Conservation (phyloP, 35 echinoderm and acorn worm species). For the Stichopus chloronotus region DNA sequence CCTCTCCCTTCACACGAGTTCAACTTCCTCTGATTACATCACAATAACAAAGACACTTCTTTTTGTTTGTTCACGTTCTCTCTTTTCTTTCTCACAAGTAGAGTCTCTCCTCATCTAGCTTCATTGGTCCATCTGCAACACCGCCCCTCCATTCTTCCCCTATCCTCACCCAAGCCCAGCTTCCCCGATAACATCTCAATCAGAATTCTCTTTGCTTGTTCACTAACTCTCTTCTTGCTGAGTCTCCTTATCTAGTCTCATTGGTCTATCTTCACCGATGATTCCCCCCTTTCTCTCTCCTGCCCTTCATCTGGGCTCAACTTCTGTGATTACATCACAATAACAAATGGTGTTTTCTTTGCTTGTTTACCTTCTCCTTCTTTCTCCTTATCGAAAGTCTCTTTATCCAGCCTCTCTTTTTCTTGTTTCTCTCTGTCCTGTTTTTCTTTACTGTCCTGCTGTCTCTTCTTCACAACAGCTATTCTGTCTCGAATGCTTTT, state of each 20-base stretch:
- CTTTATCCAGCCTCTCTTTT: slow-evolving; percentile 78
- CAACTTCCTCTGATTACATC: neutral
- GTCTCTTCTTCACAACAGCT: slow-evolving; percentile 66
- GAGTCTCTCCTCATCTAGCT: neutral
- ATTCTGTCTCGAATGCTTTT: slow-evolving; percentile 89
- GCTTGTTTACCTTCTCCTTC: slow-evolving; percentile 46
- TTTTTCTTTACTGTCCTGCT: slow-evolving; percentile 67
- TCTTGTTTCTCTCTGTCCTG: slow-evolving; percentile 75
- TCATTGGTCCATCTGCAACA: too few relatives aligned
- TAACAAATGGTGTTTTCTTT: neutral
- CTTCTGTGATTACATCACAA: neutral
- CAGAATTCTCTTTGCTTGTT: too few relatives aligned
- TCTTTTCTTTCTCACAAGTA: neutral
- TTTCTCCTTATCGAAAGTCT: slow-evolving; percentile 54
- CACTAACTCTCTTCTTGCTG: too few relatives aligned
- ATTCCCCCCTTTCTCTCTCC: too few relatives aligned
- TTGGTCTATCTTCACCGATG: too few relatives aligned
- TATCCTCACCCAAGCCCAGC: too few relatives aligned
- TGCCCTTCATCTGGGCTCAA: neutral
- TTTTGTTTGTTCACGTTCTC: neutral
- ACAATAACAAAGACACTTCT: neutral
- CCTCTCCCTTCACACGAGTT: too few relatives aligned
- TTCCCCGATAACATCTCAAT: too few relatives aligned
- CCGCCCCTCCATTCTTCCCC: too few relatives aligned
- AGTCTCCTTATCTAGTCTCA: too few relatives aligned